phyloP scores from a whole-genome alignment of 2,888 invertebrate species.

The Aradus depressus region DNA sequence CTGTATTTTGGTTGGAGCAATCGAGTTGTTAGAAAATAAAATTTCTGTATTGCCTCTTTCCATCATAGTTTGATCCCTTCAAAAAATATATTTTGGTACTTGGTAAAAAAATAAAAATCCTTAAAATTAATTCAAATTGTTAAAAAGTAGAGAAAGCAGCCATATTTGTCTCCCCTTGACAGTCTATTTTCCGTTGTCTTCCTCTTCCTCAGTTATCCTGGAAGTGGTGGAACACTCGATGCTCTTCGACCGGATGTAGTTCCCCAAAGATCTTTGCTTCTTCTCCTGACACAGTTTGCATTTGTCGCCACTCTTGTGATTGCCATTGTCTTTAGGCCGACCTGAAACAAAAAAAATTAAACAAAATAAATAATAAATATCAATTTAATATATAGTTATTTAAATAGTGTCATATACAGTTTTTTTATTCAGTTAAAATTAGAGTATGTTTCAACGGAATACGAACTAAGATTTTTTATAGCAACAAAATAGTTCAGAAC shows the following conservation, averaged over 20 bases:
- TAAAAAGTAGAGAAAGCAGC: neutral
- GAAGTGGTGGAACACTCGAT: constrained; percentile 38
- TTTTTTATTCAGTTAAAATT: neutral
- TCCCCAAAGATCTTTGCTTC: constrained; percentile 40
- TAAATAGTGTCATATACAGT: neutral
- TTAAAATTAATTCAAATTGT: too few species aligned
- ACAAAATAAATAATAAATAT: too few species aligned
- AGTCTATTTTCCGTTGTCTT: constrained; percentile 27
- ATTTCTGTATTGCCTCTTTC: too few species aligned
- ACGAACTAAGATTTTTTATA: too few species aligned
- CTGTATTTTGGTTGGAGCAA: too few species aligned
- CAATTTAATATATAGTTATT: neutral
- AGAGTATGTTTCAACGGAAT: neutral
- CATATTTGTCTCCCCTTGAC: neutral
- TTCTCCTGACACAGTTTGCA: constrained; percentile 29
- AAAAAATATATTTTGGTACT: too few species aligned
- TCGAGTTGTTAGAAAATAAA: too few species aligned
- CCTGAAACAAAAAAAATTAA: too few species aligned
- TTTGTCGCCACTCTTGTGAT: constrained; percentile 3
- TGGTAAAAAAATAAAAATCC: too few species aligned
- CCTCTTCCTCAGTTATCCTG: constrained; percentile 36
- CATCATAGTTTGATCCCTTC: too few species aligned
- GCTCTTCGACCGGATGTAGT: constrained; percentile 39
- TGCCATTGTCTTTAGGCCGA: constrained; percentile 3
- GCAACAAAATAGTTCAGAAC: too few species aligned